Evolutionary conservation across 2,797 vertebrate genomes (phyloP).

Genomic region (Hypotaenidia philippensis): DNA sequence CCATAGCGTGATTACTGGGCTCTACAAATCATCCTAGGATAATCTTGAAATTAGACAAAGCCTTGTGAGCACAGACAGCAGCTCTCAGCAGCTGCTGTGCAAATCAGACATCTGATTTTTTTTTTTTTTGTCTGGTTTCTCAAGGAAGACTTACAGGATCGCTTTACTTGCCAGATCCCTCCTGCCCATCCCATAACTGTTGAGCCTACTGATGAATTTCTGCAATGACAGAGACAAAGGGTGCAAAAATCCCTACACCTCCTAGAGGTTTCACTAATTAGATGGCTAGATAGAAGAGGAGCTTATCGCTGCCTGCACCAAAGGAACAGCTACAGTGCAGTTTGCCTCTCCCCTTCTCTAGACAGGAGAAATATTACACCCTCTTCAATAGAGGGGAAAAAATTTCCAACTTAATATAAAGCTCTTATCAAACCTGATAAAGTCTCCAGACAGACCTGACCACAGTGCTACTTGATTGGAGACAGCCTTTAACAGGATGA

Average conservation of each 20-base stretch:
- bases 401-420: neutral
- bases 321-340: neutral
- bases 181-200: neutral
- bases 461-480: neutral
- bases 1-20: neutral
- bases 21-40: constrained; percentile 17
- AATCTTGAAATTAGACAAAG: constrained; percentile 30
- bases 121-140: constrained; percentile 13
- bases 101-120: constrained; percentile 17
- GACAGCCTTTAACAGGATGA: neutral
- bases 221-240: neutral
- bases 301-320: neutral
- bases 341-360: neutral
- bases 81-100: constrained; percentile 28
- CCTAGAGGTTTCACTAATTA: neutral
- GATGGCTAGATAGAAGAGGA: neutral
- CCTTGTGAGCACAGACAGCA: constrained; percentile 10
- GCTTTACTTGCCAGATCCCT: constrained; percentile 11
- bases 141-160: neutral
- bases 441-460: neutral
- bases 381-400: neutral
- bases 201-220: neutral
- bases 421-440: neutral
- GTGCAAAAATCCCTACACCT: neutral
- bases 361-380: neutral